Evolutionary conservation across 2,888 invertebrate genomes (phyloP).

Genomic region (Ectemnius lituratus): DNA sequence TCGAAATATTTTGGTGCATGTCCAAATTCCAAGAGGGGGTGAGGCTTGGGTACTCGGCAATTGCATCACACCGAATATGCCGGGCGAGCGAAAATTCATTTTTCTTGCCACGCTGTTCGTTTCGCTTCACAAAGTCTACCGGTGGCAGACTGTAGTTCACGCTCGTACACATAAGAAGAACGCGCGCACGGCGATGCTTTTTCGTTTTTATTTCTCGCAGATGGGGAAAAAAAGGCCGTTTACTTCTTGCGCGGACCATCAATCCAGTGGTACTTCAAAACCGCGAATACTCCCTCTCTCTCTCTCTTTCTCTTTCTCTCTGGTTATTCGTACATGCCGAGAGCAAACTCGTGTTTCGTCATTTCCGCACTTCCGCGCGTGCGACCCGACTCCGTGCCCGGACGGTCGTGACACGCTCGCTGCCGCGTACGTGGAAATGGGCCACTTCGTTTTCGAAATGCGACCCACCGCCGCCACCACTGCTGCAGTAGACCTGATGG

Average conservation of each 20-base stretch:
- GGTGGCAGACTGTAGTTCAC: too few relatives aligned
- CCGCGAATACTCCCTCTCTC: conserved; percentile 19
- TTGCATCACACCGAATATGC: neutral
- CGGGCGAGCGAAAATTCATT: too few relatives aligned
- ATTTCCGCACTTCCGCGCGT: conserved; percentile 24
- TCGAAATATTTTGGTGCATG: neutral
- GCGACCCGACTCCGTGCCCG: neutral
- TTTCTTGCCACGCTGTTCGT: too few relatives aligned
- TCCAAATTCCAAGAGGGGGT: neutral
- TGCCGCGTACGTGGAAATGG: conserved; percentile 23
- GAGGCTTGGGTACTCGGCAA: neutral
- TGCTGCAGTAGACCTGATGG: conserved; percentile 26
- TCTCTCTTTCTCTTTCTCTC: conserved; percentile 11
- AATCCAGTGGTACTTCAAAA: conserved; percentile 24
- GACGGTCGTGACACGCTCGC: neutral
- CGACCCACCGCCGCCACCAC: conserved; percentile 12
- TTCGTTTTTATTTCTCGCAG: too few relatives aligned
- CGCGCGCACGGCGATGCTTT: too few relatives aligned
- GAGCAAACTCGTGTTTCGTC: conserved; percentile 45
- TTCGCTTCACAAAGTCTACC: too few relatives aligned
- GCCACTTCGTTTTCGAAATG: conserved; percentile 38
- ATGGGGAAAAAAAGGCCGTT: neutral
- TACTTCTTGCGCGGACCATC: conserved; percentile 13
- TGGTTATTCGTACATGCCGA: conserved; percentile 20
- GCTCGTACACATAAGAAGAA: too few relatives aligned